Evolutionary conservation across 2,888 invertebrate genomes (phyloP).

Genomic region (Muscina levida): DNA sequence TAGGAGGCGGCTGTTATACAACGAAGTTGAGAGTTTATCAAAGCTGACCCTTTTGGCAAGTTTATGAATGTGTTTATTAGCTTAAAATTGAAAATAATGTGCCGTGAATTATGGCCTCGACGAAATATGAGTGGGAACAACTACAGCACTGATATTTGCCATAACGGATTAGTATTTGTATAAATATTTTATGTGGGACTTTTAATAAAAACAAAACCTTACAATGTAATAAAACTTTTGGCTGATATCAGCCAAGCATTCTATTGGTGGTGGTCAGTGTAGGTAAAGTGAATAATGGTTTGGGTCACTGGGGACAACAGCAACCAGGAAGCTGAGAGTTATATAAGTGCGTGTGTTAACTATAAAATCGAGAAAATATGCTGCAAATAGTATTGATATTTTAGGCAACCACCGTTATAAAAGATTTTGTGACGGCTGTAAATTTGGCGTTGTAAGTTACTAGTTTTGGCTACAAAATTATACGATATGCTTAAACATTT

Average conservation of each 20-base stretch:
- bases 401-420: too few relatives aligned
- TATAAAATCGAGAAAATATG: too few relatives aligned
- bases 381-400: too few relatives aligned
- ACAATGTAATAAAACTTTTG: constrained; percentile 19
- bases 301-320: background rate
- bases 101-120: constrained; percentile 43
- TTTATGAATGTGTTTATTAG: constrained; percentile 58
- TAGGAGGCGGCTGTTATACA: too few relatives aligned
- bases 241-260: constrained; percentile 2
- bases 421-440: too few relatives aligned
- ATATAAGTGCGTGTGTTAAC: too few relatives aligned
- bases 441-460: too few relatives aligned
- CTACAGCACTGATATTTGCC: constrained; percentile 8
- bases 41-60: constrained; percentile 6
- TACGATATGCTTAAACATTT: too few relatives aligned
- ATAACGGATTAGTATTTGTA: constrained; percentile 39
- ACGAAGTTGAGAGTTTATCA: constrained; percentile 8
- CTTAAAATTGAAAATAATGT: constrained; percentile 57
- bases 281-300: constrained; percentile 40
- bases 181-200: constrained; percentile 32
- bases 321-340: too few relatives aligned
- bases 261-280: background rate
- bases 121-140: constrained; percentile 22
- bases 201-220: background rate
- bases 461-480: too few relatives aligned